Evolutionary conservation across 2,797 vertebrate species (phyloP), one percentile per base, ranked within the genome.

Genomic region (Pseudochaenichthys georgianus): DNA sequence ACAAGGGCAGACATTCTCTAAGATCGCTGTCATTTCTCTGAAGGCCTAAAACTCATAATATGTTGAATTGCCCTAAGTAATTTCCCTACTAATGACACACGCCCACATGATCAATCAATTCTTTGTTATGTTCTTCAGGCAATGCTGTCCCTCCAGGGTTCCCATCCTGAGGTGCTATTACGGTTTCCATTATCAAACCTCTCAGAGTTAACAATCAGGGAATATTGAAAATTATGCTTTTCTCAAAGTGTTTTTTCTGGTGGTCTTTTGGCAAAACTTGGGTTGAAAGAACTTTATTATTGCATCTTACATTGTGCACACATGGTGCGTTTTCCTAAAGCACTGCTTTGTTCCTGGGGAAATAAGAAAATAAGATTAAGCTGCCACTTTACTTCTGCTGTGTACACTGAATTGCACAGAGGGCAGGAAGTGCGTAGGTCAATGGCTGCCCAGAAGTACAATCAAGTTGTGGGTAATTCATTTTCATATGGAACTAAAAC

Each of bases 21-120:
- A 2, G 17, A 83, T 48, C 34, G 13, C 51, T 73, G 55, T 54
- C 55, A 45, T 77, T 81, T 81, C 47, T 55, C 0, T 16, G 45
- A 64, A 31, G 21, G 19, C 43, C 54, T 48, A 60, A 78, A 87
- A 75, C 75, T 70, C 72, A 65, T 78, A 73, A 86, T 76, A 82
- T 84, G 87, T 79, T 59, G 51, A 82, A 89, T 75, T 74, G 61
- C 69, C 19, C 19, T 19, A 73, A 86, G 83, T 77, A 79, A 87
- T 90, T 87, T 79, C 53, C 58, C n/a, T 15, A 42, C 57, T 88
- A 89, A 91, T 90, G 68, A 89, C 89, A 91, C 76, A 53, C 63
- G 83, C 81, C 82, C 83, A 86, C 80, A 70, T 23, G 74, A 87
- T 64, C 80, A 86, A 89, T 85, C 55, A 68, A 66, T 80, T 85